These are phyloP conservation scores for Pseudorectes ferrugineus DNA, from an alignment of 2,113 vertebrate genomes.

Conservation along the genomic window DNA sequence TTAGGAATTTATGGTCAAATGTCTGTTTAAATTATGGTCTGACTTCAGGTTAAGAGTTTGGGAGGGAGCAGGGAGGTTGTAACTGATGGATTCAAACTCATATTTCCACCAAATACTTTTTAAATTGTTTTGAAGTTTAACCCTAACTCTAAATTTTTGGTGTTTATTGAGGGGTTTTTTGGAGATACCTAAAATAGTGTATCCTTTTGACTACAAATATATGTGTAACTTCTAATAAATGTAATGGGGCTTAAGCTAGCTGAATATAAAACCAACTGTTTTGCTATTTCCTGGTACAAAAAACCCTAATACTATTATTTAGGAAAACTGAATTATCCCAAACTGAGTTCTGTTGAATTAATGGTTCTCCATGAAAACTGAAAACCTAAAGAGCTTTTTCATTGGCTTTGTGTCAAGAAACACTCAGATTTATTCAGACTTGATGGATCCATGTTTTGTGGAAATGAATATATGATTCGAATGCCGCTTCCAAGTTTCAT, in stretches of 20 bases:
- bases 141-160: neutral
- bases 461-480: neutral
- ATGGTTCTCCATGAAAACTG: neutral
- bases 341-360: neutral
- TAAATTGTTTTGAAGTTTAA: neutral
- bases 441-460: neutral
- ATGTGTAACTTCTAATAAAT: neutral
- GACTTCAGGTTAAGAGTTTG: neutral
- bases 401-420: neutral
- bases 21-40: neutral
- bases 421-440: neutral
- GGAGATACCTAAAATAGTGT: neutral
- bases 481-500: neutral
- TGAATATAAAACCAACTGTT: neutral
- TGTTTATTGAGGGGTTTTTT: neutral
- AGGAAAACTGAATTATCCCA: neutral
- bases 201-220: neutral
- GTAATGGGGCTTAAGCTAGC: neutral
- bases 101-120: neutral
- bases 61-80: fast-evolving
- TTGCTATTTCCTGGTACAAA: neutral
- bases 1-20: neutral
- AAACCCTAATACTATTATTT: neutral
- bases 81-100: neutral
- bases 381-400: neutral